phyloP scores from a whole-genome alignment of 2,113 vertebrate genomes.

The Sebastes schlegelii region DNA sequence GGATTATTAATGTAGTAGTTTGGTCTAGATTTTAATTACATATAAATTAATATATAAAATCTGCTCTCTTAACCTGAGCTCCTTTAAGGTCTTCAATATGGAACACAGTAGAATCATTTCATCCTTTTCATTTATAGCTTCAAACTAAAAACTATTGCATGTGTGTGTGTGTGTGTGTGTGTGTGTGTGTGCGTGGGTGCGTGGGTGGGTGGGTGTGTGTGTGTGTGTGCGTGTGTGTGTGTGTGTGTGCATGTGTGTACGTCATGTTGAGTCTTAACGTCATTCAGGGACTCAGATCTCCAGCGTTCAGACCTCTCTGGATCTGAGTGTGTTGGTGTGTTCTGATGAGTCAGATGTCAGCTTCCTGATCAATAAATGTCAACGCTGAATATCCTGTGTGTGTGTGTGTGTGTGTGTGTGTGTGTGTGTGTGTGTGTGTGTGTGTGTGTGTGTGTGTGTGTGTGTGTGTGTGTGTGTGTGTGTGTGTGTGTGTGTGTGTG shows the following conservation, averaged over 20 bases:
- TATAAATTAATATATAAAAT: not conserved
- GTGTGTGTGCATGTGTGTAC: not conserved
- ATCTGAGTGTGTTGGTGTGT: not conserved
- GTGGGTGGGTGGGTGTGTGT: conserved; percentile 1
- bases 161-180: not conserved
- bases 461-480: conserved; percentile 24
- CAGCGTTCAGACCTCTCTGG: too few species aligned
- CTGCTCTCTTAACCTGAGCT: too few species aligned
- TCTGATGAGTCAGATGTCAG: conserved; percentile 42
- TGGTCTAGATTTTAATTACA: too few species aligned
- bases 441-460: conserved; percentile 14
- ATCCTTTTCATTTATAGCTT: too few species aligned
- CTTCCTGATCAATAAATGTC: conserved; percentile 60
- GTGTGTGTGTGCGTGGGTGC: not conserved
- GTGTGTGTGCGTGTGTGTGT: not conserved
- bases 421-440: conserved; percentile 16
- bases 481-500: conserved; percentile 14
- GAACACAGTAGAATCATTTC: not conserved
- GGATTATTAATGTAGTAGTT: too few species aligned
- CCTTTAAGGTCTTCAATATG: not conserved
- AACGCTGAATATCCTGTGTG: conserved; percentile 49
- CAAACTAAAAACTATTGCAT: too few species aligned
- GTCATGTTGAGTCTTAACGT: too few species aligned
- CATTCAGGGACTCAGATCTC: too few species aligned
- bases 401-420: conserved; percentile 10